phyloP scores from a whole-genome alignment of 2,113 vertebrate genomes.

The Naja naja region DNA sequence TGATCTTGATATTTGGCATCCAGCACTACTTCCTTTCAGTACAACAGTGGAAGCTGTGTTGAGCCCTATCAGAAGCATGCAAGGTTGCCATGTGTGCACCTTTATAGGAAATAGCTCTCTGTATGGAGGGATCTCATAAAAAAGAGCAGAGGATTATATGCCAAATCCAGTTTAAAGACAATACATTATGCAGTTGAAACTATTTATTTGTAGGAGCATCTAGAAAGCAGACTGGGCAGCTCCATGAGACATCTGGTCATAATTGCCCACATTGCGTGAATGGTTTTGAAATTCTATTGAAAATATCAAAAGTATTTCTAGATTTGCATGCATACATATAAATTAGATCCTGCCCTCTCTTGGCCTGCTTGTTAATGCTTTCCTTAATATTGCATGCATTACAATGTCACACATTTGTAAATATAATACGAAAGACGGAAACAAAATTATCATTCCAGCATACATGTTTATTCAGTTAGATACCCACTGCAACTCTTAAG shows the following conservation, averaged over 20 bases:
- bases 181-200: neutral
- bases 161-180: neutral
- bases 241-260: neutral
- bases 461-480: neutral
- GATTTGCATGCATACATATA: neutral
- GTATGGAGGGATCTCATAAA: neutral
- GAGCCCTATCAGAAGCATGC: neutral
- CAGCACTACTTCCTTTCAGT: neutral
- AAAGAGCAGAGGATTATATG: neutral
- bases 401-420: neutral
- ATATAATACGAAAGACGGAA: neutral
- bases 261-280: neutral
- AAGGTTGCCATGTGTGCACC: neutral
- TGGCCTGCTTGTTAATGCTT: neutral
- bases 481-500: neutral
- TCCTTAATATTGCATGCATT: neutral
- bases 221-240: neutral
- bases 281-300: neutral
- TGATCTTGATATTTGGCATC: neutral
- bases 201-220: neutral
- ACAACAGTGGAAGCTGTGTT: neutral
- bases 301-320: neutral
- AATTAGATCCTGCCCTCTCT: neutral
- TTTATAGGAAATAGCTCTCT: neutral
- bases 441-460: neutral